Evolutionary conservation across 2,797 vertebrate genomes (phyloP), one percentile per base, ranked within the genome.

Genomic region (Buceros bicornis): DNA sequence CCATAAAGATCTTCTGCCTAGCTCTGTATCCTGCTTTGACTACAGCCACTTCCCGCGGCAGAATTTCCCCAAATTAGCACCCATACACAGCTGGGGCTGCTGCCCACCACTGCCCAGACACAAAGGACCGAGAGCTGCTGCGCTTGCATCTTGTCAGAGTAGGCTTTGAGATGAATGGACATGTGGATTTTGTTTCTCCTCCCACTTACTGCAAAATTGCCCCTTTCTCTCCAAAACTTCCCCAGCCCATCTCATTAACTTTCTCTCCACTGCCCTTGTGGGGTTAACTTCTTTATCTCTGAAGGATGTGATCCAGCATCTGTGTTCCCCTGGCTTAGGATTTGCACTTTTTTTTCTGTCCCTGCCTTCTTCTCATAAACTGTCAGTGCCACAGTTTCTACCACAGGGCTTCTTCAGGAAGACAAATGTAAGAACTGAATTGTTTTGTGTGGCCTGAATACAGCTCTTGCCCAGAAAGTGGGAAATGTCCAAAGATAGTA

Each of bases 21-120:
- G 67, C 74, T 96, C 67, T 33, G 25, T 40, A 92, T 81, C 72
- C 81, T 91, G 28, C 80, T 85, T 78, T 69, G 47, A 64, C 66
- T 92, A 48, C 70, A 95, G 71, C 29, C 53, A 31, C 57, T 61
- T 95, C 4, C 35, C 48, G 16, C 58, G 70, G 28, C 6, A 40
- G 64, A 35, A 77, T 62, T 82, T 82, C 33, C 26, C 86, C 54
- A 33, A 87, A 54, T 31, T 20, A 73, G 8, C 26, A 83, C 56
- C 31, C 3, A 1, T 50, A n/a, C 1, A 1, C 33, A 29, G 20
- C 56, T 60, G 33, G 11, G 42, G 31, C 22, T 60, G 21, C 54
- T 86, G 43, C n/a, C 64, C 13, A 77, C 70, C 26, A 4, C 22
- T 17, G 13, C 37, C 33, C 42, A 54, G 7, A 4, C 67, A n/a